Conservation (phyloP, 2,797 vertebrate genomes). For the Antrozous pallidus region DNA sequence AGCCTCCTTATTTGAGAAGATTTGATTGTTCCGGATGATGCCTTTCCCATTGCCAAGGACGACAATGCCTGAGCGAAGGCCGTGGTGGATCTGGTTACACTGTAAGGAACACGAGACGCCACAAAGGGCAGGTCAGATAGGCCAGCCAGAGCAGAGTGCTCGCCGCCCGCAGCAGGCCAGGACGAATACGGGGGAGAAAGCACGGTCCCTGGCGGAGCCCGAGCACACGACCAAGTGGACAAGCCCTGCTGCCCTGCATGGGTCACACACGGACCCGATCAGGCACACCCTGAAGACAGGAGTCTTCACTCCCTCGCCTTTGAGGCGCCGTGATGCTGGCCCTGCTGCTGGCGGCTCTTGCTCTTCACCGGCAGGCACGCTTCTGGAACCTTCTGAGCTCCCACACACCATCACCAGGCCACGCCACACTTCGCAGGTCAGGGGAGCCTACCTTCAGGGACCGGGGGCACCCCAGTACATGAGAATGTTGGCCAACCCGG, state of each 20-base stretch:
- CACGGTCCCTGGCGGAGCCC: rapidly evolving
- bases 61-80: conserved; percentile 93
- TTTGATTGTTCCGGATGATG: conserved; percentile 92
- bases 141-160: neutral
- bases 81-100: conserved; percentile 95
- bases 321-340: neutral
- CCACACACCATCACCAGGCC: neutral
- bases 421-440: neutral
- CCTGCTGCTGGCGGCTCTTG: neutral
- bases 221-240: neutral
- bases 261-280: rapidly evolving
- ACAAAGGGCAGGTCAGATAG: conserved; percentile 4
- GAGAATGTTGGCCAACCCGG: neutral
- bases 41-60: conserved; percentile 94
- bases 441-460: neutral
- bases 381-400: neutral
- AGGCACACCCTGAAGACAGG: neutral
- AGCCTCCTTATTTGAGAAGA: conserved; percentile 96
- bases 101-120: conserved; percentile 76
- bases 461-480: neutral
- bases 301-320: neutral
- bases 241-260: neutral
- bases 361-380: neutral
- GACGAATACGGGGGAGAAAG: too few relatives aligned
- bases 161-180: neutral